Base-by-base conservation (phyloP, 2,888 invertebrate species). In the Capitulum mitella region DNA sequence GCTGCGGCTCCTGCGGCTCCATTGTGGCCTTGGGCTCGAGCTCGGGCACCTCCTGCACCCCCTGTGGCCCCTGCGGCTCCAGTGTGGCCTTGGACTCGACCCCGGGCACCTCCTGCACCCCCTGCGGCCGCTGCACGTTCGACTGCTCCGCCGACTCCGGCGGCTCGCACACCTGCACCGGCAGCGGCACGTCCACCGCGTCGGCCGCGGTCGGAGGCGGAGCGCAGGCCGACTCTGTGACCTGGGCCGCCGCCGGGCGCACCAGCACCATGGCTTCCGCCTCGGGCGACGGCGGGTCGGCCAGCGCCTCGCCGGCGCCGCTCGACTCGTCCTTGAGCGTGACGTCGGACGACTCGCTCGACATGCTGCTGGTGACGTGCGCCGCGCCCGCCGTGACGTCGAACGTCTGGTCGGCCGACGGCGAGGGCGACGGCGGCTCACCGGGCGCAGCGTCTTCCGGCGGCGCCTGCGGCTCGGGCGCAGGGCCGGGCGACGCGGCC, bases 221-320 rank as follows among this genome's bases (percentile, higher is more conserved):
- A 19, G 51, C 51, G 51, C 51, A 51, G 22, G 6, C 51, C 58
- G 26, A 19, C 32, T 10, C 64, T 34, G 3, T 3, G 14, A 34
- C 32, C 64, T 22, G 26, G 8, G 22, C 70, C 0, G 70, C 70
- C 40, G 8, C 10, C 29, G 40, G 26, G 8, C 26, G 70, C 37
- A 22, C 37, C n/a, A 29, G 29, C 40, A 70, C 70, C 70, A 37
- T 37, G 22, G 64, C 34, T 34, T 34, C 64, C 0, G 64, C 29
- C 19, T 40, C 40, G 26, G 70, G 70, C 22, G 70, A 70, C 12
- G 70, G 70, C 70, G 70, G 70, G 12, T 70, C 70, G 40, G 70
- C 70, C 70, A 70, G 70, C 26, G 70, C 70, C 70, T 70, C 70
- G 22, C 70, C 70, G 10, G 70, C 70, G 40, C 70, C 70, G 26